Evolutionary conservation across 2,797 vertebrate genomes (phyloP), one percentile per base, ranked within the genome.

Genomic region (Halcyon smyrnensis): DNA sequence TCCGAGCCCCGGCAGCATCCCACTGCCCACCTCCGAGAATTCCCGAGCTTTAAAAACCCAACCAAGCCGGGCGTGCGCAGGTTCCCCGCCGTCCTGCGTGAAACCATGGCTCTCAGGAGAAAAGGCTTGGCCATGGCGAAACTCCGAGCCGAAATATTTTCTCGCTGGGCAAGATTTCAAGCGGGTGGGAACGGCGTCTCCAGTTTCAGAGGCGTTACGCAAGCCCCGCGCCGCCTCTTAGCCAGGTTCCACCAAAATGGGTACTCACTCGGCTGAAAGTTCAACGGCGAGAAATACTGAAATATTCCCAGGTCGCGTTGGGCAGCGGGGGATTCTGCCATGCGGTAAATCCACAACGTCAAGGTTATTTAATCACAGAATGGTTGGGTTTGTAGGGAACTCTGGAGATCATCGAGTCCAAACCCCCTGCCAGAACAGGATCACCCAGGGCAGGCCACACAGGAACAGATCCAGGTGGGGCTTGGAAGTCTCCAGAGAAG

Each of bases 201-300:
- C 5, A 43, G 91, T 95, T 94, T 95, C 95, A 84, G 75, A 92
- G 84, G 78, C 13, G 8, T 94, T 89, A 82, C 37, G 67, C 59
- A 87, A 80, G 59, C 2, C 68, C 9, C 9, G 1, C 41, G 41
- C 27, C 11, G 41, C 11, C 71, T 46, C 86, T 69, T 28, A 62
- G 25, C 11, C 90, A 63, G 86, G 80, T 96, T 93, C 63, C 95
- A 95, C 86, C 86, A 41, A 82, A 87, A 79, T 2, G 18, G 3
- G 73, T 76, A 90, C 84, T 96, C 93, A 93, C 86, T 74, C 12
- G 3, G 90, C 19, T 90, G 86, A 65, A 95, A 96, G 92, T 91
- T 95, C 95, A 96, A 93, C 81, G 21, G 60, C 7, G 87, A 37
- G 36, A 37, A 37, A 37, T 37, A 37, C 69, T 28, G 36, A 71